These are phyloP conservation scores for Lithosia quadra DNA, from an alignment of 2,888 invertebrate species.

Conservation along the genomic window DNA sequence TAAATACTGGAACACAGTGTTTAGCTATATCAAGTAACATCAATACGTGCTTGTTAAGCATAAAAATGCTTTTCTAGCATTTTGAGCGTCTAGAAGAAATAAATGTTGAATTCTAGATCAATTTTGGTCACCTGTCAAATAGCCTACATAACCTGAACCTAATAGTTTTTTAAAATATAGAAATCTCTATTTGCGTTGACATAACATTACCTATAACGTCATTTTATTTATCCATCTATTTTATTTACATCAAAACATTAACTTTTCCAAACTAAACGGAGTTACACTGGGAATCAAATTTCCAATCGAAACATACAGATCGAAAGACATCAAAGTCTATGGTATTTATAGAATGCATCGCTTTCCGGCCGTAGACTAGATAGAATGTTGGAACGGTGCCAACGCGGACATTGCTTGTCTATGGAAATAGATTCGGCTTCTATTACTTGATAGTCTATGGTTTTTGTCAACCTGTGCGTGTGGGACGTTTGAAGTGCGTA, in stretches of 20 bases:
- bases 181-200: too few species aligned
- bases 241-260: conserved; percentile 16
- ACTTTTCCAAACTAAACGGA: conserved; percentile 19
- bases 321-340: conserved; percentile 64
- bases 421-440: conserved; percentile 59
- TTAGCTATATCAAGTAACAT: too few species aligned
- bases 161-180: too few species aligned
- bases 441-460: conserved; percentile 56
- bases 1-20: too few species aligned
- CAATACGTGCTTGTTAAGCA: too few species aligned
- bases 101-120: too few species aligned
- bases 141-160: too few species aligned
- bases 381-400: conserved; percentile 57
- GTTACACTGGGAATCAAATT: conserved; percentile 48
- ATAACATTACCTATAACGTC: not conserved
- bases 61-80: too few species aligned
- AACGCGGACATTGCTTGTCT: conserved; percentile 54
- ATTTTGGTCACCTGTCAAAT: too few species aligned
- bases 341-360: conserved; percentile 62
- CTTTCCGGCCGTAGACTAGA: conserved; percentile 62
- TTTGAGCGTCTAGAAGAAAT: too few species aligned
- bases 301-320: conserved; percentile 53
- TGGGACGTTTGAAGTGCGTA: conserved; percentile 18
- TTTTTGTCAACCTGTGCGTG: conserved; percentile 50
- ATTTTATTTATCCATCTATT: conserved; percentile 6